Evolutionary conservation across 2,888 invertebrate genomes (phyloP).

Genomic region (Nomada ferruginata): DNA sequence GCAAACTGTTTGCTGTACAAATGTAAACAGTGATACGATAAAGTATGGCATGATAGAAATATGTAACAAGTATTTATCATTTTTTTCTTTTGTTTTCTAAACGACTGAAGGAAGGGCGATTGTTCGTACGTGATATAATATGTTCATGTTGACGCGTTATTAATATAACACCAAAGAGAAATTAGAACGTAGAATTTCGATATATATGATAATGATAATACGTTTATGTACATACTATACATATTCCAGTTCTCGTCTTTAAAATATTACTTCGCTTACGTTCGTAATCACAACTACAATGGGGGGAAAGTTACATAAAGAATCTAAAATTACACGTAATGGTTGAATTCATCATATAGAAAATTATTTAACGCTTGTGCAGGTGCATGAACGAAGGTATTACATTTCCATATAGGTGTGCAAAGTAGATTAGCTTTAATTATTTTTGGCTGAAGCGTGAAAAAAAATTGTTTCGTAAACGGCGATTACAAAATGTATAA

Average conservation of each 20-base stretch:
- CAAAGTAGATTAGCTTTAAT: not conserved
- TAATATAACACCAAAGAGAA: slow-evolving; percentile 63
- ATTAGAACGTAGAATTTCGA: slow-evolving; percentile 65
- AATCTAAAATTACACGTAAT: slow-evolving; percentile 48
- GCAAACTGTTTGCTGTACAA: slow-evolving; percentile 65
- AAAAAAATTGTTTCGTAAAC: not conserved
- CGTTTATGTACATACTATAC: slow-evolving; percentile 72
- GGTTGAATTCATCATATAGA: slow-evolving; percentile 69
- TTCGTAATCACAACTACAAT: slow-evolving; percentile 53
- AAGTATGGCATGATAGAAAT: slow-evolving; percentile 66
- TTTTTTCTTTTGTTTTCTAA: slow-evolving; percentile 35
- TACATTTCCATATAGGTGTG: not conserved
- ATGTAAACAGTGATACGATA: slow-evolving; percentile 60
- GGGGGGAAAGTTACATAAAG: slow-evolving; percentile 52
- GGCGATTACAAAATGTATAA: not conserved
- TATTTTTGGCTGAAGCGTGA: not conserved
- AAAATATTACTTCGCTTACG: slow-evolving; percentile 63
- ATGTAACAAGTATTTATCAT: slow-evolving; percentile 64
- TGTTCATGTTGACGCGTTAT: slow-evolving; percentile 61
- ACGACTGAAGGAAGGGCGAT: slow-evolving; percentile 48
- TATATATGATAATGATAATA: slow-evolving; percentile 51
- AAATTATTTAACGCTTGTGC: slow-evolving; percentile 28
- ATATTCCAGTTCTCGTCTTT: slow-evolving; percentile 64
- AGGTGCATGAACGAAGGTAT: slow-evolving; percentile 1
- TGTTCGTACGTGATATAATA: slow-evolving; percentile 62